Percentiles rank a stretch among this genome's conserved stretches.
These are phyloP conservation scores for Formica aserva DNA, from an alignment of 2,888 invertebrate species.

Conservation along the genomic window DNA sequence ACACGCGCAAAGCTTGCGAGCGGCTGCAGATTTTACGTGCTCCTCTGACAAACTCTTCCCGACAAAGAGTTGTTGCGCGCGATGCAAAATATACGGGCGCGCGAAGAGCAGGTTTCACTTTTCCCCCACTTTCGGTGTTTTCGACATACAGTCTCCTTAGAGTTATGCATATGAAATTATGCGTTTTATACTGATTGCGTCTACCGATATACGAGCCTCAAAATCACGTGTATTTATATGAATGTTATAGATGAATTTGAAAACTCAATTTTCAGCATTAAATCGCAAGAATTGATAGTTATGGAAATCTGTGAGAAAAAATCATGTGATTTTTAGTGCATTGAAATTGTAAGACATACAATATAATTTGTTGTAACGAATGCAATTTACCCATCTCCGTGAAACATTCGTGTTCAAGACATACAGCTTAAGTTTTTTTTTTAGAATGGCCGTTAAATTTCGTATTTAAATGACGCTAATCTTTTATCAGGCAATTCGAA, in stretches of 20 bases:
- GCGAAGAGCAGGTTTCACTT: conserved; percentile 22
- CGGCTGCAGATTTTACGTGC: conserved; percentile 44
- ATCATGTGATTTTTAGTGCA: neutral
- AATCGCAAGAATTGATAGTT: neutral
- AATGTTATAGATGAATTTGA: neutral
- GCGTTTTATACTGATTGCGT: neutral
- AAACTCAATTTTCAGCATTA: neutral
- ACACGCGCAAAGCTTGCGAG: conserved; percentile 28
- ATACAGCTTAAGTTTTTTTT: neutral
- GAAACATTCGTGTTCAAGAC: conserved; percentile 16
- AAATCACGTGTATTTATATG: neutral
- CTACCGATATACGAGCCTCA: neutral
- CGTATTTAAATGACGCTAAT: neutral
- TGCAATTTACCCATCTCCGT: conserved; percentile 27
- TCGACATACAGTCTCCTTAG: neutral
- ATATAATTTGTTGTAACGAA: conserved; percentile 20
- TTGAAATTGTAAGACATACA: neutral
- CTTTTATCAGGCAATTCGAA: neutral
- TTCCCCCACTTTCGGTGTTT: neutral
- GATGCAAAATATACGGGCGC: neutral
- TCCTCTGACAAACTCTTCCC: conserved; percentile 18
- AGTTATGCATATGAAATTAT: neutral
- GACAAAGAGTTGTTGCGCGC: conserved; percentile 16
- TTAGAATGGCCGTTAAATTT: neutral
- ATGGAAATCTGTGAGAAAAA: too few species aligned